Evolutionary conservation across 2,113 vertebrate species (phyloP).

Genomic region (Rhineura floridana): DNA sequence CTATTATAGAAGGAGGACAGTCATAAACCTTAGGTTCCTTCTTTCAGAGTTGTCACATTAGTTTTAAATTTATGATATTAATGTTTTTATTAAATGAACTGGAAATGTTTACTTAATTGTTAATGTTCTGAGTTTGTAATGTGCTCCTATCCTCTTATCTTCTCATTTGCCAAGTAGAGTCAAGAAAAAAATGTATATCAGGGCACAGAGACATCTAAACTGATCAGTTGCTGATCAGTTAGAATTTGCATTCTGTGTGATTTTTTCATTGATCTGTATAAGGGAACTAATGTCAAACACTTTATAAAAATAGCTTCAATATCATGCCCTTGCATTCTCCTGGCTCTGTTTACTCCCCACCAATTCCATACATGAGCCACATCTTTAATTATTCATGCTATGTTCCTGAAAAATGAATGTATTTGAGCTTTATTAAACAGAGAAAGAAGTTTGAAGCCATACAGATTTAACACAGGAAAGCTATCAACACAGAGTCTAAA

Average conservation of each 20-base stretch:
- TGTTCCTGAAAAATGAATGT: not conserved
- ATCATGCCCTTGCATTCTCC: not conserved
- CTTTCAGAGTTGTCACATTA: not conserved
- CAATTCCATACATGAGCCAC: not conserved
- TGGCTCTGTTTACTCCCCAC: not conserved
- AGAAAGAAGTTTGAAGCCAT: not conserved
- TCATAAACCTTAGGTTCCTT: not conserved
- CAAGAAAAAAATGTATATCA: not conserved
- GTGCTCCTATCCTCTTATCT: not conserved
- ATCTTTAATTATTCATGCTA: not conserved
- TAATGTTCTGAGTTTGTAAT: not conserved
- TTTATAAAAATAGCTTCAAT: not conserved
- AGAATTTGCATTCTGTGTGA: not conserved
- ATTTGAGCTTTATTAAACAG: not conserved
- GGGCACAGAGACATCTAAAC: not conserved
- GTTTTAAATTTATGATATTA: not conserved
- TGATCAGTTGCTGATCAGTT: not conserved
- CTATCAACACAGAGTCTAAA: too few relatives aligned
- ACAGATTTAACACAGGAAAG: not conserved
- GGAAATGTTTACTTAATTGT: not conserved
- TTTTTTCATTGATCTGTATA: not conserved
- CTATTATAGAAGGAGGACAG: not conserved
- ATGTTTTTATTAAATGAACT: not conserved
- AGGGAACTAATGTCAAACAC: not conserved
- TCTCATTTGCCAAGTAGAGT: not conserved